Base-by-base conservation (phyloP, 2,797 vertebrate genomes). In the Eupleurogrammus muticus region DNA sequence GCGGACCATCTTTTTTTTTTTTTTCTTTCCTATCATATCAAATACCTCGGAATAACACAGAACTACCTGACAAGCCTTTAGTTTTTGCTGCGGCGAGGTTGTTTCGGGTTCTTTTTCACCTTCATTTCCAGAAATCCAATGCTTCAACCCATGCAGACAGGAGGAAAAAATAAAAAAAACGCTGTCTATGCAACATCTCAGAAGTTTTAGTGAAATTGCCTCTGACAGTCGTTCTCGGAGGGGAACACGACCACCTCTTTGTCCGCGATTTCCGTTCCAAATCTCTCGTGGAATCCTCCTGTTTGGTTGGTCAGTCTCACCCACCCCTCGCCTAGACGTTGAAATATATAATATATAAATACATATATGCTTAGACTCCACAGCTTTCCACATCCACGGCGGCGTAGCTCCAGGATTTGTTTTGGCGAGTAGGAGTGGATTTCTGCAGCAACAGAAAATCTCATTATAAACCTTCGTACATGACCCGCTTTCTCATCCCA, bases 391-490 rank as follows among this genome's bases (percentile, higher is more conserved):
- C 69, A 38, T 81, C 60, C 44, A 38, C 51, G 65, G 46, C 71
- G 50, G 62, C 70, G 62, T 4, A 55, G 57, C 66, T 60, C 0
- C 63, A 70, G 73, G 84, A 78, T 83, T 88, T 88, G 66, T 64
- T 82, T 71, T 24, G 54, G 54, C 75, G 67, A 80, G 74, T 57
- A 5, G 54, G 44, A 66, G 54, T 70, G 66, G 72, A 51, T 84
- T 84, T 83, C 40, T 71, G 68, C 75, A 79, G 73, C 65, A 71
- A 79, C 54, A 49, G 66, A 72, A 82, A 82, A 77, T 84, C 69
- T 73, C 70, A 77, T 80, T 87, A 79, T 81, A 87, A 86, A 87
- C 83, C 84, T 83, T 28, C 28, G 28, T 58, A 14, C 51, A 58
- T 86, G 86, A 89, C 80, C 80, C 68, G 16, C 13, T 78, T 72